Base-by-base conservation (phyloP, 2,888 invertebrate genomes). In the Sceliomorpha sp. region DNA sequence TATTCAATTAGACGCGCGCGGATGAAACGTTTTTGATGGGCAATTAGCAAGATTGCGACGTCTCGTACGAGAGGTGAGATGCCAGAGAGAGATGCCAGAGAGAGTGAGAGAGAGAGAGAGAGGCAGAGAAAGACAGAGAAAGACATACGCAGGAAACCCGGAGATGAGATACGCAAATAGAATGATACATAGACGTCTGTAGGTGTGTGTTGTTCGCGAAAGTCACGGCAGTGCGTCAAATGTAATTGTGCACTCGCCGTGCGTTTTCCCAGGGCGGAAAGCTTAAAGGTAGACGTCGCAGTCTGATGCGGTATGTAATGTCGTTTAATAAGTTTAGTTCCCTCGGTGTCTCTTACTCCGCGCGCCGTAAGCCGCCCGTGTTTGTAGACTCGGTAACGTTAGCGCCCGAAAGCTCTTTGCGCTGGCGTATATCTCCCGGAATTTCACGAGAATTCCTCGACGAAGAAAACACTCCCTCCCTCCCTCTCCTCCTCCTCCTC, bases 281-380 rank as follows among this genome's bases (percentile, higher is more conserved):
- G 20, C 34, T 42, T 53, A 24, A 53, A 53, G 34, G 20, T 13
- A 31, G 40, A 39, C 39, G 14, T 40, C 37, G 31, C 5, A 29
- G 40, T 12, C 24, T 20, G 26, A 48, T 32, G 48, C 40, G 47
- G 58, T 58, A 40, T 58, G 48, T 58, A 48, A 48, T 40, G 40
- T 58, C 58, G 26, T 58, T 58, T 32, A 47, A 58, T 58, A 58
- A 58, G 47, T 58, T 58, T 37, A 58, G 40, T 40, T 58, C 40
- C 17, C 47, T 34, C 40, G 47, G 56, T 37, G 56, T 47, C 40
- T 58, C 58, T 40, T 40, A 40, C 58, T 34, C n/a, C 39, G 29
- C 5, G 27, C 9, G 10, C 24, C 26, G 26, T 53, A 12, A 32
- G 42, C 32, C 26, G 48, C 47, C n/a, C 48, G 48, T 59, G 59